These are phyloP conservation scores for Lithobates sylvaticus DNA, from an alignment of 2,797 vertebrate genomes.

Conservation along the genomic window DNA sequence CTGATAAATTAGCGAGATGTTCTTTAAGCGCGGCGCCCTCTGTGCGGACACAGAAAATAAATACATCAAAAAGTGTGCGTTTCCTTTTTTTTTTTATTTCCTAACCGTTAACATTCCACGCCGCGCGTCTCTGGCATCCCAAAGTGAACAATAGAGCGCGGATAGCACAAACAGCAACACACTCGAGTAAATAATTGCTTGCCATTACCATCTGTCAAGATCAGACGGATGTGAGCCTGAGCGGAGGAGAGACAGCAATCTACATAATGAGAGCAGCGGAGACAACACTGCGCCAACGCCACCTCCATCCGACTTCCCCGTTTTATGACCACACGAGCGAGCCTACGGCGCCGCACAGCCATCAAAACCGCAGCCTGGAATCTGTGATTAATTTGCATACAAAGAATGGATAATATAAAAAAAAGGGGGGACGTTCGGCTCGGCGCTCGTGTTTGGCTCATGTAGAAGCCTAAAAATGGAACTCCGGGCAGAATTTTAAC, in stretches of 20 bases:
- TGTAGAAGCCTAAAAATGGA: conserved; percentile 14
- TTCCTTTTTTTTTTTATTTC: no score
- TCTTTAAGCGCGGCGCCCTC: no score
- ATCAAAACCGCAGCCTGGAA: conserved; percentile 16
- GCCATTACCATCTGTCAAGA: conserved; percentile 43
- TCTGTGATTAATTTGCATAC: conserved; percentile 19
- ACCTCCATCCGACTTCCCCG: not conserved
- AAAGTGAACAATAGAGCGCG: not conserved
- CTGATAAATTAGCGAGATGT: no score
- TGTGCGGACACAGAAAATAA: no score
- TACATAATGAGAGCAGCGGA: conserved; percentile 20
- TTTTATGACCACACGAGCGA: conserved; percentile 14
- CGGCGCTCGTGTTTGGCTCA: not conserved
- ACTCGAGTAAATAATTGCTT: conserved; percentile 12
- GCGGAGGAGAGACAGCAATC: conserved; percentile 5
- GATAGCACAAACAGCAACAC: not conserved
- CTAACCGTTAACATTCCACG: no score
- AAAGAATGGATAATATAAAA: conserved; percentile 6
- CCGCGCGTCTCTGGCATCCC: no score
- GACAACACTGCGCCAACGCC: not conserved
- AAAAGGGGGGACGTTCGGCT: not conserved
- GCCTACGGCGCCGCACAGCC: not conserved
- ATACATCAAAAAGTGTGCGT: no score
- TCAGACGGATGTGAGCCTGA: not conserved
- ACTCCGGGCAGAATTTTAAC: no score